Base-by-base conservation (phyloP, 2,797 vertebrate genomes). In the Coregonus ussuriensis region DNA sequence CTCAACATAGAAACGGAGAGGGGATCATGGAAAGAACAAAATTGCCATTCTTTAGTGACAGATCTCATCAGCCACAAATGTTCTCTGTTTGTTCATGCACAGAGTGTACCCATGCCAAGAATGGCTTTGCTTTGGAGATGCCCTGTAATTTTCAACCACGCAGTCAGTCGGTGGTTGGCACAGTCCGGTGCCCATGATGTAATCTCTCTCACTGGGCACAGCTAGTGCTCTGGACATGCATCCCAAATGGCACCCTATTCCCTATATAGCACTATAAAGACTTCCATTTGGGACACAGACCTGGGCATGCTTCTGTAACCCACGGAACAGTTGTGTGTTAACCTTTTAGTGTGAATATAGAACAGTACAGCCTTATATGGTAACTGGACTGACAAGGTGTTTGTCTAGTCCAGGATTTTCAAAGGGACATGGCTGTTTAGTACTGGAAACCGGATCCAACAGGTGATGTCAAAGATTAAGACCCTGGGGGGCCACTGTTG, bases 101-200 rank as follows among this genome's bases (percentile, higher is more conserved):
- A 33, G 56, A 9, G 37, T 29, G 69, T 51, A 52, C 41, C 41
- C 41, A 51, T 18, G 16, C 21, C 59, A 37, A 74, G 35, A 77
- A 37, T 70, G 71, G 63, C 66, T 71, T 76, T 81, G 81, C 76
- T 53, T 74, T 73, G n/a, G 18, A 68, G 76, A 74, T 65, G 74
- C 59, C 77, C 82, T 89, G 85, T 91, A 87, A 88, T 89, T 81
- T 78, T 73, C 76, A 71, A 51, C 77, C 41, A 35, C 21, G 77
- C 74, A 29, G 79, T 69, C 68, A 68, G 73, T 75, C 4, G 74
- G 69, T 63, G 56, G 21, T 53, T 31, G 68, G 78, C 75, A 86
- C 65, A 11, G 1, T 75, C 75, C 67, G 4, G 76, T n/a, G 0
- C 35, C 37, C 66, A 4, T 89, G 83, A 89, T 81, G 79, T 90